These are phyloP conservation scores for Drosophila eugracilis DNA, from an alignment of 1,140 invertebrate genomes.

Conservation along the genomic window DNA sequence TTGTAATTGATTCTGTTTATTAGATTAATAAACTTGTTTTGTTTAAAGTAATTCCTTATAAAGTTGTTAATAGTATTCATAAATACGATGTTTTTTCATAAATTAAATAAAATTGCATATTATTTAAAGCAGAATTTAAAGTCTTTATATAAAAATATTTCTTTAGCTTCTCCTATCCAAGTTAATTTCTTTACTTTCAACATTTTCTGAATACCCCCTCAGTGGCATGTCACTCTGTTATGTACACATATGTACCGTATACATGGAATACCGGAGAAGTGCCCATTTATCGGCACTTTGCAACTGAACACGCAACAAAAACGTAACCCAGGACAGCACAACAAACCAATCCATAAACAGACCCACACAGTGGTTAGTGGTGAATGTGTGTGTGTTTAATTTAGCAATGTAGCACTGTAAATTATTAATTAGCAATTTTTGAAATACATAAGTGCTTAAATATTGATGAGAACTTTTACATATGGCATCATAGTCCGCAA, in stretches of 20 bases:
- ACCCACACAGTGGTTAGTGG: not conserved
- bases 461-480: constrained; percentile 50
- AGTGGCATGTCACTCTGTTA: constrained; percentile 3
- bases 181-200: not conserved
- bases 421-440: constrained; percentile 56
- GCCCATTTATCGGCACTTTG: constrained; percentile 50
- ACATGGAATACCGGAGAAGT: constrained; percentile 25
- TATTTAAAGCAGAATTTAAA: too few relatives aligned
- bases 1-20: too few relatives aligned
- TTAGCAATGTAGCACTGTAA: constrained; percentile 48
- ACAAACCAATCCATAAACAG: constrained; percentile 17
- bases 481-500: constrained; percentile 11
- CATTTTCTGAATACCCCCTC: not conserved
- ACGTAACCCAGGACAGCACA: constrained; percentile 31
- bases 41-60: too few relatives aligned
- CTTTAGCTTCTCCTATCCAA: not conserved
- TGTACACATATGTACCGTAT: constrained; percentile 8
- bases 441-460: constrained; percentile 48
- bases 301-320: constrained; percentile 42
- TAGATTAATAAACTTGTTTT: too few relatives aligned
- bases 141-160: not conserved
- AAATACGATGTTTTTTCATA: too few relatives aligned
- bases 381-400: constrained; percentile 30
- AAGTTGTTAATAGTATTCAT: too few relatives aligned
- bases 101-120: too few relatives aligned